phyloP scores from a whole-genome alignment of 1,140 invertebrate species.

The Gryon sp. region DNA sequence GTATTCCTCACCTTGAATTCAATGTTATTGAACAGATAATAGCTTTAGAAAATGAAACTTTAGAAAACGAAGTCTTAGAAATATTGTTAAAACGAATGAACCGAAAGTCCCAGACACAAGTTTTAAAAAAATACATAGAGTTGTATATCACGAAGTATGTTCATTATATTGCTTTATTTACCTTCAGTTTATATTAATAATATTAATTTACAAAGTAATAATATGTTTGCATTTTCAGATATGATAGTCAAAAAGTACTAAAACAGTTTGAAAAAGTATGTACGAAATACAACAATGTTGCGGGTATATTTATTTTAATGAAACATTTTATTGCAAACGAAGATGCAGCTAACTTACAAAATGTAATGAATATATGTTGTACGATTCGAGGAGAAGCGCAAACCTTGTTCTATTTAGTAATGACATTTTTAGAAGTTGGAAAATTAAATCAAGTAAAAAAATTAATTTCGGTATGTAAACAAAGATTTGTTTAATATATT shows the following conservation, averaged over 20 bases:
- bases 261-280: slow-evolving; percentile 85
- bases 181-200: too few species aligned
- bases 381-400: slow-evolving; percentile 89
- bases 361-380: slow-evolving; percentile 88
- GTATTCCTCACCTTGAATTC: too few species aligned
- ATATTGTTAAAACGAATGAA: not conserved
- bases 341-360: slow-evolving; percentile 88
- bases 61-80: not conserved
- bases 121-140: too few species aligned
- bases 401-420: slow-evolving; percentile 89
- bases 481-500: too few species aligned
- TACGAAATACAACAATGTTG: slow-evolving; percentile 83
- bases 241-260: slow-evolving; percentile 84
- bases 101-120: too few species aligned
- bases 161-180: too few species aligned
- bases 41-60: not conserved
- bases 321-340: slow-evolving; percentile 86
- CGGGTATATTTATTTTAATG: slow-evolving; percentile 86
- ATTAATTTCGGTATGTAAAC: slow-evolving; percentile 88
- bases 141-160: too few species aligned
- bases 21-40: not conserved
- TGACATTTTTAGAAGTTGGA: slow-evolving; percentile 89
- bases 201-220: too few species aligned
- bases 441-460: slow-evolving; percentile 87
- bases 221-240: slow-evolving; percentile 68